A percentile compares a stretch with the other conserved stretches of the same genome.
These are phyloP conservation scores for Stegostoma tigrinum DNA, from an alignment of 2,113 vertebrate genomes.

Conservation along the genomic window DNA sequence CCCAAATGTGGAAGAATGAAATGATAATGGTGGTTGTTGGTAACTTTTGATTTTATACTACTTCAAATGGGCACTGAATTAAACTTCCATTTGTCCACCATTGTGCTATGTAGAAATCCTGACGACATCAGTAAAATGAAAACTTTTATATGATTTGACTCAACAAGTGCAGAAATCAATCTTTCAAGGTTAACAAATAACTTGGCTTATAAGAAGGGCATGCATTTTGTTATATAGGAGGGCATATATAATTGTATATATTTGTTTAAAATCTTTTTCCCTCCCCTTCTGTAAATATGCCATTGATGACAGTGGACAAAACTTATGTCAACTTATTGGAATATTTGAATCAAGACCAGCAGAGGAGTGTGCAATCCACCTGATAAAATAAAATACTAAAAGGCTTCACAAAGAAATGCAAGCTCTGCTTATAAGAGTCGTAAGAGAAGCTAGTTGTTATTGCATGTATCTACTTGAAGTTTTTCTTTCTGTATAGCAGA, in stretches of 20 bases:
- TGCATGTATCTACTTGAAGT: constrained; percentile 24
- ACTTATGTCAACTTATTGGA: constrained; percentile 31
- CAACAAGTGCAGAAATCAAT: background rate
- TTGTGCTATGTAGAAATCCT: background rate
- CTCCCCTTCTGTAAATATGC: constrained; percentile 31
- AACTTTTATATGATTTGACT: background rate
- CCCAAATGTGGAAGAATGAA: background rate
- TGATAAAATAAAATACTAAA: background rate
- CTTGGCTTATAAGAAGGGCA: constrained; percentile 32
- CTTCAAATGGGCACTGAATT: background rate
- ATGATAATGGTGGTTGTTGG: background rate
- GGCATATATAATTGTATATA: no score
- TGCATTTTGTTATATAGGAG: constrained; percentile 9
- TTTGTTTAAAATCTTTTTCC: background rate
- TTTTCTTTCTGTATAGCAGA: constrained; percentile 45
- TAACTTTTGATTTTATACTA: background rate
- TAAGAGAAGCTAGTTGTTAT: background rate
- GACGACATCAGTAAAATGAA: no score
- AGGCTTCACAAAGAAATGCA: constrained; percentile 19
- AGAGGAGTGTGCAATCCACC: constrained; percentile 7
- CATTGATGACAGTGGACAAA: constrained; percentile 34
- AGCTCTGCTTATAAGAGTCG: constrained; percentile 36
- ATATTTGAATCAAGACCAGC: background rate
- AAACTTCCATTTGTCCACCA: background rate
- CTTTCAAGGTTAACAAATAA: background rate